Evolutionary conservation across 2,113 vertebrate genomes (phyloP).

Genomic region (Aptenodytes patagonicus): DNA sequence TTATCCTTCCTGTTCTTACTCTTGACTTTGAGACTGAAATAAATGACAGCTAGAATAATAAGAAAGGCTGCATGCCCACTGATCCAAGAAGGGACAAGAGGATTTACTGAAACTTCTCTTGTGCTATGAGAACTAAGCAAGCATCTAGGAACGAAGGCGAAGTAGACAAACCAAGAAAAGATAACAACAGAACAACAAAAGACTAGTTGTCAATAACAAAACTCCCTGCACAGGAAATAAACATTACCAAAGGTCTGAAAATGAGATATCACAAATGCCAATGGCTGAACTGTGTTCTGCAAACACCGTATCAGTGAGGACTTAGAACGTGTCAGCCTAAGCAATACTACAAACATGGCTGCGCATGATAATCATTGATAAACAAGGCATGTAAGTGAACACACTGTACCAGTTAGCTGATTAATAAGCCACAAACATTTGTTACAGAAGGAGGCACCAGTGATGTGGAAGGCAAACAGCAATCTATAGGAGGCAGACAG

Average conservation of each 20-base stretch:
- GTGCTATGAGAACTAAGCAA: not conserved
- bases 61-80: not conserved
- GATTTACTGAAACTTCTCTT: not conserved
- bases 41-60: not conserved
- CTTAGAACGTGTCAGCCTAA: not conserved
- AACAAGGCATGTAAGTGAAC: not conserved
- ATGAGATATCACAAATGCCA: not conserved
- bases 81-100: not conserved
- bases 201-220: not conserved
- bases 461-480: not conserved
- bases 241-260: not conserved
- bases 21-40: not conserved
- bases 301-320: not conserved
- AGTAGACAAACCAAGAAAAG: not conserved
- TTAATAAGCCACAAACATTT: not conserved
- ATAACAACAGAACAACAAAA: not conserved
- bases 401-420: not conserved
- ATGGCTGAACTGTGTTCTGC: not conserved
- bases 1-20: not conserved
- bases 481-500: not conserved
- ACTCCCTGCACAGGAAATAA: not conserved
- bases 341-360: not conserved
- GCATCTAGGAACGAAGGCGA: not conserved
- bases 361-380: not conserved
- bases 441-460: not conserved